Evolutionary conservation across 2,113 vertebrate genomes (phyloP).

Genomic region (Alligator sinensis): DNA sequence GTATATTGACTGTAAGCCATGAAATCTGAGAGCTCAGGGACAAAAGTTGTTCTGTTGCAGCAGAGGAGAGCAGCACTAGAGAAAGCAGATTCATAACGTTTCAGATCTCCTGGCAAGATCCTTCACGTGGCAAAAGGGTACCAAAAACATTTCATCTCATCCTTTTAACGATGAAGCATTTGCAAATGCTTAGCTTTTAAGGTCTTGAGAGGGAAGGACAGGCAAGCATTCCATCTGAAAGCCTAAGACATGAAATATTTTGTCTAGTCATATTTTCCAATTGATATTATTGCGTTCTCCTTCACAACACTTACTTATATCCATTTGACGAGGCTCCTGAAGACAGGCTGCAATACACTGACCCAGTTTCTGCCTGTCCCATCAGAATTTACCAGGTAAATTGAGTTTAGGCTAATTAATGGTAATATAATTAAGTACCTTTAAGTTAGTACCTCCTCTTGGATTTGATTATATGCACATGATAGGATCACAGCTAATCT

Average conservation of each 20-base stretch:
- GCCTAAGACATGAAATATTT: not conserved
- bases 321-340: not conserved
- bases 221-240: not conserved
- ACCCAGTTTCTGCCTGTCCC: not conserved
- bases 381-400: conserved; percentile 38
- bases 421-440: conserved; percentile 36
- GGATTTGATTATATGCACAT: conserved; percentile 63
- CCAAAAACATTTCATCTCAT: not conserved
- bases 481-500: conserved; percentile 74
- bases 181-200: not conserved
- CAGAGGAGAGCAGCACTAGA: not conserved
- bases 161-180: not conserved
- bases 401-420: conserved; percentile 15
- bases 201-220: not conserved
- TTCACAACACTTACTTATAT: not conserved
- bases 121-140: not conserved
- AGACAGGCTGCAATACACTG: not conserved
- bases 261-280: not conserved
- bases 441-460: conserved; percentile 24
- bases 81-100: not conserved
- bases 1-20: too few species aligned
- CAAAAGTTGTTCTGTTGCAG: not conserved
- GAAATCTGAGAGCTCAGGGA: too few species aligned
- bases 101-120: not conserved
- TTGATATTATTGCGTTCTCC: not conserved